Base-by-base conservation (phyloP, 1,140 invertebrate species). In the Wasmannia auropunctata region DNA sequence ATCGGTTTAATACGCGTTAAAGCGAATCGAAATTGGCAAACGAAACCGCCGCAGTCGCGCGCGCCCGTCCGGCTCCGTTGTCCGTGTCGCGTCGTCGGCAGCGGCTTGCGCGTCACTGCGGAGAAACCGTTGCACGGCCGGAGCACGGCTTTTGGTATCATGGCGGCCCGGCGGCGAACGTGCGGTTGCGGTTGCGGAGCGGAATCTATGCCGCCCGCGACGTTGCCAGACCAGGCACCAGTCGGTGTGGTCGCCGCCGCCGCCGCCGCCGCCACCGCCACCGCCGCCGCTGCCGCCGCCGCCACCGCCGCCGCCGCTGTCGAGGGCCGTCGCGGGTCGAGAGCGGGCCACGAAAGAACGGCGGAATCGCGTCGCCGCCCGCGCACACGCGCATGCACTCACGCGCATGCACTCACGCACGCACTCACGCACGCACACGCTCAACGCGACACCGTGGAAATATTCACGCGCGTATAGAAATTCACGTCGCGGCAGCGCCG, bases 101-200 rank as follows among this genome's bases (percentile, higher is more conserved):
- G 92, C 90, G 85, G 92, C 90, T 93, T 93, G 87, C 88, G 92
- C 91, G 92, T 93, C 90, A 94, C 92, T 94, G 92, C 92, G 92
- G 93, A 87, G 91, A 92, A 93, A 93, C 93, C 91, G 92, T 92
- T 93, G 91, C 79, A 90, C 83, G 86, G 88, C 87, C 58, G n/a
- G n/a, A 84, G 67, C 72, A 76, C 74, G 72, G 85, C 70, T 83
- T n/a, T 84, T 85, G 88, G 84, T 85, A 89, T 88, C 87, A 88
- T 88, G 89, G 87, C 87, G 91, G 69, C 86, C 65, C 92, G 87
- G 88, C 89, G 87, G 88, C 89, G 85, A 81, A 81, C 86, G 86
- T 91, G 88, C 91, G 92, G 91, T 91, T 93, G 93, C 93, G 93
- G 88, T 90, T 93, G 91, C 92, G 92, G 92, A 92, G 92, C 93